Evolutionary conservation across 2,797 vertebrate species (phyloP).

Genomic region (Delichon dasypus): DNA sequence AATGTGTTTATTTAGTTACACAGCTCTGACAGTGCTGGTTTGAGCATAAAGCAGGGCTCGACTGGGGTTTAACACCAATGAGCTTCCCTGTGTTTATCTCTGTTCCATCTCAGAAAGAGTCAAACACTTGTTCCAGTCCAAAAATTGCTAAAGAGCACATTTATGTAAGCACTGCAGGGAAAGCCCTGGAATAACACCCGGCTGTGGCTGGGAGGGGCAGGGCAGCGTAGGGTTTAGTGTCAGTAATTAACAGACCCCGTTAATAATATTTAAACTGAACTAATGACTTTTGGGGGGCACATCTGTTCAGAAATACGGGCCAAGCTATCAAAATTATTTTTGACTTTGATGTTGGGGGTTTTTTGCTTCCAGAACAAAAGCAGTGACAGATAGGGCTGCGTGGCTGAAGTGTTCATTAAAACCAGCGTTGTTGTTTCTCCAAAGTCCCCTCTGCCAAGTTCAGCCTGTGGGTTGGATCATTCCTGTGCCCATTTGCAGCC

Average conservation of each 20-base stretch:
- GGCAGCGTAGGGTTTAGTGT: not conserved
- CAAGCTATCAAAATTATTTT: not conserved
- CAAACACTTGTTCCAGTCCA: conserved; percentile 21
- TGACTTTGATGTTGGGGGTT: accelerated
- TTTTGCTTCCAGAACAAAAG: not conserved
- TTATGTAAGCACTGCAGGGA: not conserved
- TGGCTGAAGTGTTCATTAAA: not conserved
- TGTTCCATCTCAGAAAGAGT: not conserved
- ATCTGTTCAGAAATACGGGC: not conserved
- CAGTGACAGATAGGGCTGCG: not conserved
- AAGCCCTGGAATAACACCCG: not conserved
- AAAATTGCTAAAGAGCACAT: not conserved
- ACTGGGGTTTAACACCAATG: not conserved
- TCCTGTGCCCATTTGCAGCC: accelerated
- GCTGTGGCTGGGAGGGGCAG: not conserved
- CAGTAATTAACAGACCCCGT: not conserved
- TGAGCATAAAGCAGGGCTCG: not conserved
- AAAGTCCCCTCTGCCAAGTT: accelerated
- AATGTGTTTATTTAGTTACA: not conserved
- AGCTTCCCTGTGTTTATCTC: not conserved
- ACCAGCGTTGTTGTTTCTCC: not conserved
- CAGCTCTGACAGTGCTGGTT: not conserved
- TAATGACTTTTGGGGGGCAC: not conserved
- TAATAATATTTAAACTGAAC: not conserved
- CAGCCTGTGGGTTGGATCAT: accelerated